Evolutionary conservation across 1,140 invertebrate genomes (phyloP), one percentile per base, ranked within the genome.

Genomic region (Caerostris extrusa): DNA sequence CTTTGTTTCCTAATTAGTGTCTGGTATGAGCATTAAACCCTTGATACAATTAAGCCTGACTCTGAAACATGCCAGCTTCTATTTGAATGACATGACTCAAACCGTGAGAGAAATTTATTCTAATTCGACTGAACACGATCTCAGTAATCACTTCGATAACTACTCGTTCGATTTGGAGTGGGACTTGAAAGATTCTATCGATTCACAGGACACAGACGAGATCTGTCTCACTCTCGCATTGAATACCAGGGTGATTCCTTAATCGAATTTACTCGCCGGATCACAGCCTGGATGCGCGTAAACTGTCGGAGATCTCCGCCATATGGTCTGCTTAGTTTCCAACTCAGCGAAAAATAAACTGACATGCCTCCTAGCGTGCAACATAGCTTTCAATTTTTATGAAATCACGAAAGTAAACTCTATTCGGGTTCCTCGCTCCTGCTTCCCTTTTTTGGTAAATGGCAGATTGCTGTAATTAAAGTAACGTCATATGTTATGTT

Each of bases 221-320:
- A 55, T 19, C 3, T 12, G 19, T 12, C 14, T 14, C 61, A 77
- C 3, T 12, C 69, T 12, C 14, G 61, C 61, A 77, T 3, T 50
- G 69, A 19, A 19, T 77, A 50, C 50, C 82, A 83, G 82, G 56
- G 82, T 58, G 82, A 83, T 19, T 83, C 82, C 55, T 56, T 83
- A 83, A 83, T 83, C 14, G 82, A 58, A 83, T 83, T 83, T 57
- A 19, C 69, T 50, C 50, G 8, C 69, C 69, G 8, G 53, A 56
- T 83, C 53, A 83, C 55, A 83, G 82, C n/a, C n/a, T 4, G 14
- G 53, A 83, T 17, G 82, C 55, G 82, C n/a, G 55, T 83, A 58
- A 58, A 57, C 57, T 83, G 55, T 83, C 4, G 82, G 34, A 56
- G 17, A 56, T 5, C 17, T 56, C 56, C 10, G 53, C 14, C 14